phyloP scores from a whole-genome alignment of 2,113 vertebrate species.

The Hemiprocne comata region DNA sequence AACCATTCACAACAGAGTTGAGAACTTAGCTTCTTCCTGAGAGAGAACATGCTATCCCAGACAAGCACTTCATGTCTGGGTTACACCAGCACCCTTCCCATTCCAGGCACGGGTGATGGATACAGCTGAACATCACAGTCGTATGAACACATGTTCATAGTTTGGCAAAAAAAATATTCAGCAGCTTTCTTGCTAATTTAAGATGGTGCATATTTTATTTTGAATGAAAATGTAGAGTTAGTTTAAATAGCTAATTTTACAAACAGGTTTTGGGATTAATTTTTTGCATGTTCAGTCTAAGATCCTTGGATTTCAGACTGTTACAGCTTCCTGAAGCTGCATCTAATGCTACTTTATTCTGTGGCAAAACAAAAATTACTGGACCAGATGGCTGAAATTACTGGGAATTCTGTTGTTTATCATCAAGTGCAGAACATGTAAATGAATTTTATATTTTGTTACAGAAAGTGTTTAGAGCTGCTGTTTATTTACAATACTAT shows the following conservation, averaged over 20 bases:
- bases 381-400: neutral
- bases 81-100: neutral
- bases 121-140: neutral
- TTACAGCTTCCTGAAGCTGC: neutral
- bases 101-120: neutral
- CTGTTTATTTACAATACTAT: neutral
- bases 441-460: neutral
- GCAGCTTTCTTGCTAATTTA: neutral
- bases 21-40: neutral
- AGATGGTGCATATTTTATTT: neutral
- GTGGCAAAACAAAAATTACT: neutral
- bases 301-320: neutral
- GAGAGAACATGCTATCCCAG: accelerated
- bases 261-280: neutral
- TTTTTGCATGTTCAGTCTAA: neutral
- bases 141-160: neutral
- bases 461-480: neutral
- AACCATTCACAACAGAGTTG: neutral
- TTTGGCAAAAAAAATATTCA: neutral
- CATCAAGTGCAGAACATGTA: neutral
- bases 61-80: neutral
- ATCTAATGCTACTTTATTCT: neutral
- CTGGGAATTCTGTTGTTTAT: neutral
- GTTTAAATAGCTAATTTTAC: neutral
- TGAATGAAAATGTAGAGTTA: neutral